These are phyloP conservation scores for Pollenia labialis DNA, from an alignment of 2,888 invertebrate species.

Conservation along the genomic window DNA sequence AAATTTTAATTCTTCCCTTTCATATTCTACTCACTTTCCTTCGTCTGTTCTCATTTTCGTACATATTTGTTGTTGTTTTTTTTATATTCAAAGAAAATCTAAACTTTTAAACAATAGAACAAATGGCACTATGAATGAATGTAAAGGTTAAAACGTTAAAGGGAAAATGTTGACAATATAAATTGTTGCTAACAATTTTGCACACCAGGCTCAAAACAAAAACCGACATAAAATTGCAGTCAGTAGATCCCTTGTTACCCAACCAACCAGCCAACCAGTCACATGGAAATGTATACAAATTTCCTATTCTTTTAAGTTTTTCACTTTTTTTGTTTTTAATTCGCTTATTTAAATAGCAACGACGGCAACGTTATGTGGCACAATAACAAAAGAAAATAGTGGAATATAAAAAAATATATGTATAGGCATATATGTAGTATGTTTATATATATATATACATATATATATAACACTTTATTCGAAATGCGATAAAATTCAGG, in stretches of 20 bases:
- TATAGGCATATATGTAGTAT: too few relatives aligned
- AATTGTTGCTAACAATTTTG: conserved; percentile 71
- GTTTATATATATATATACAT: background rate
- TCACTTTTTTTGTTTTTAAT: conserved; percentile 35
- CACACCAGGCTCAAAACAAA: conserved; percentile 52
- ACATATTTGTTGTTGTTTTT: background rate
- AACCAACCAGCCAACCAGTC: conserved; percentile 24
- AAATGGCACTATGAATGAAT: conserved; percentile 17
- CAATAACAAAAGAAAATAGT: conserved; percentile 7
- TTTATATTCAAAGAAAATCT: conserved; percentile 21
- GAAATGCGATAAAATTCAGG: background rate
- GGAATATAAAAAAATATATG: background rate
- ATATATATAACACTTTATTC: background rate
- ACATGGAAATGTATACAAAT: conserved; percentile 64
- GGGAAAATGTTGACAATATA: conserved; percentile 70
- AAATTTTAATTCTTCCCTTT: background rate
- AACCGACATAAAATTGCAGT: conserved; percentile 26
- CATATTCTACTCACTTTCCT: background rate
- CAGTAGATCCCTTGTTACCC: background rate
- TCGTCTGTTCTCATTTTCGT: background rate
- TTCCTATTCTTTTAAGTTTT: conserved; percentile 50
- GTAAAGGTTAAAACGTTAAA: conserved; percentile 67
- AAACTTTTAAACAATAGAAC: conserved; percentile 22
- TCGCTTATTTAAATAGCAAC: conserved; percentile 24
- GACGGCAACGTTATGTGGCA: conserved; percentile 11